Percentiles rank a stretch among this genome's conserved stretches.
phyloP scores from a whole-genome alignment of 1,140 invertebrate species.

The Muscidifurax raptorellus region DNA sequence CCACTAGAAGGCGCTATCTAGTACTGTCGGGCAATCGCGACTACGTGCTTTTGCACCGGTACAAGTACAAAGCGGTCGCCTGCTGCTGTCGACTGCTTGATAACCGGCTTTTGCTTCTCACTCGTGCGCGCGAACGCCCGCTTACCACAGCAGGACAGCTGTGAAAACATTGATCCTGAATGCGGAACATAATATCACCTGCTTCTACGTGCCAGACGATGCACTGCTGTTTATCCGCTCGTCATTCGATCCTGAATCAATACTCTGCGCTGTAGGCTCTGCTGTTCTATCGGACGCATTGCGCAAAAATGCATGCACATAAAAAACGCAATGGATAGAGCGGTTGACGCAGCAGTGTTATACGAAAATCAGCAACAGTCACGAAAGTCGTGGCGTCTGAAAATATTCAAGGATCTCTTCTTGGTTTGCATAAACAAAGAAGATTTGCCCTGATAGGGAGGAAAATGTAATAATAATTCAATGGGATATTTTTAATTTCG shows the following conservation, averaged over 20 bases:
- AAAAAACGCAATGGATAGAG: not conserved
- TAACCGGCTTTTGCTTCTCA: conserved; percentile 35
- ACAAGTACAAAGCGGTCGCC: not conserved
- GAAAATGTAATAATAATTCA: too few species aligned
- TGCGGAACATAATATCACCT: conserved; percentile 46
- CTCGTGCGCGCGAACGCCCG: not conserved
- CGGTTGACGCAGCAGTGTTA: not conserved
- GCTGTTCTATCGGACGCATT: conserved; percentile 5
- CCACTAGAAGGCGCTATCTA: conserved; percentile 3
- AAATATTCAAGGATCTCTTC: not conserved
- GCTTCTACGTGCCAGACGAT: conserved; percentile 30
- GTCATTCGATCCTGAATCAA: conserved; percentile 49
- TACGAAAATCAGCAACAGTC: not conserved
- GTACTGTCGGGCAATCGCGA: not conserved
- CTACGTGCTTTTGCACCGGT: not conserved
- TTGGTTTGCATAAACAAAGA: not conserved
- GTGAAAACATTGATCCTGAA: conserved; percentile 51
- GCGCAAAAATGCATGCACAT: conserved; percentile 31
- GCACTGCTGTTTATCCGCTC: conserved; percentile 25
- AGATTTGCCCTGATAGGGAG: not conserved
- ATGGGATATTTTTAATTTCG: too few species aligned
- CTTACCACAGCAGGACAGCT: conserved; percentile 30
- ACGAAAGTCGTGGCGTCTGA: not conserved
- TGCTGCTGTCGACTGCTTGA: not conserved
- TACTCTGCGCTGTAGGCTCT: not conserved